Evolutionary conservation across 2,113 vertebrate species (phyloP), one percentile per base, ranked within the genome.

Genomic region (Hiodon tergisus): DNA sequence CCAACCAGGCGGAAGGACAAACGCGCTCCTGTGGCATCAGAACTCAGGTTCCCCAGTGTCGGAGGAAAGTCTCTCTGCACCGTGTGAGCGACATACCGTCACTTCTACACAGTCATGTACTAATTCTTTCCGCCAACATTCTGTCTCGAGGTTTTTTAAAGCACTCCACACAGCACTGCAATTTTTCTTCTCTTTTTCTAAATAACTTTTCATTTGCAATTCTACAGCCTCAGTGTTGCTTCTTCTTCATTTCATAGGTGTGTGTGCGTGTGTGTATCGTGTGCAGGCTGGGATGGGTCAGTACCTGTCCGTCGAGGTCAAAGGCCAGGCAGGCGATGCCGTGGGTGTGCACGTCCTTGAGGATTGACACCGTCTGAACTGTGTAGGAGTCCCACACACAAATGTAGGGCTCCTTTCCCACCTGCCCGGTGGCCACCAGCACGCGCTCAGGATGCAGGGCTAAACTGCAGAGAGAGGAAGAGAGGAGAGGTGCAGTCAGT

Each of bases 381-480:
- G 94, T 97, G 87, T 97, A 98, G 0, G 97, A 96, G 81, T 99
- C 97, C 96, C 96, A 98, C 58, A 98, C 92, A 2, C 97, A 98
- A 86, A 98, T 95, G 83, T 95, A 98, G 0, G 97, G 97, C 67
- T 99, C 97, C 85, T 98, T 98, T 77, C 97, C 97, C 89, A 99
- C 96, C 90, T 99, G 97, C 83, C 97, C 97, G 3, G 97, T 98
- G 83, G 97, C 97, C 86, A 99, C 96, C 90, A 99, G 85, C 79
- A 97, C 94, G 76, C 93, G 93, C 81, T 99, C 97, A 2, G 97
- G 97, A 88, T 98, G 97, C 78, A 98, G 88, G 66, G 97, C 96
- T 88, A 99, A 93, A 89, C 97, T 99, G 92, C 76, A 73, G 14
- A 78, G 46, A 81, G 58, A 72, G 50, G 52, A 50, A 66, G 69